A percentile compares a stretch with the other conserved stretches of the same genome.
These are phyloP conservation scores for Halotydeus destructor DNA, from an alignment of 1,140 invertebrate genomes.

Conservation along the genomic window DNA sequence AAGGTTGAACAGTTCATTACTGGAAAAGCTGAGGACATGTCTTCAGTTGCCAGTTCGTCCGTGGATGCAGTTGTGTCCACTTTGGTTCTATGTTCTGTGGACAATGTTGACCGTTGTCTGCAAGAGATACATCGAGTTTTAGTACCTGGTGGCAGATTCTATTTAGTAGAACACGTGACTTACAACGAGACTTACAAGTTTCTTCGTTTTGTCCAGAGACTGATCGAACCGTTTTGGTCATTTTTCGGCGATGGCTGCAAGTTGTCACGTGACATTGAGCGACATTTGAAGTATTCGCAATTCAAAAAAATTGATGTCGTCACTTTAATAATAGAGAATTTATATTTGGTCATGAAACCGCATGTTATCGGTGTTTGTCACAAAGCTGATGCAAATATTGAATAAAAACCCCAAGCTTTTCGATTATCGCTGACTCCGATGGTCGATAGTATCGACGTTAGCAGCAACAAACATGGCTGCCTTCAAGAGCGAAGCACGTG, in stretches of 20 bases:
- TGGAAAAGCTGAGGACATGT: constrained; percentile 22
- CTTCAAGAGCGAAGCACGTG: no score
- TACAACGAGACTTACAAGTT: background rate
- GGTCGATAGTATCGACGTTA: no score
- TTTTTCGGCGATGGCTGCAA: background rate
- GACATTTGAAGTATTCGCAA: no score
- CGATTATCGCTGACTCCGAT: no score
- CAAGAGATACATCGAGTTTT: constrained; percentile 22
- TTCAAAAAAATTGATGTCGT: no score
- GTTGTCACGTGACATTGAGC: no score
- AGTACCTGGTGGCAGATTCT: constrained; percentile 15
- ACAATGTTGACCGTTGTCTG: constrained; percentile 17
- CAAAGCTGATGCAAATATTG: no score
- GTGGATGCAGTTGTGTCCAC: constrained; percentile 24
- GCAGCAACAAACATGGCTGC: no score
- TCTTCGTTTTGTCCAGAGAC: background rate
- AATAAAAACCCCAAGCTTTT: no score
- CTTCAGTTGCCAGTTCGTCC: constrained; percentile 18
- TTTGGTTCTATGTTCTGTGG: constrained; percentile 22
- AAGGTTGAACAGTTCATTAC: constrained; percentile 15
- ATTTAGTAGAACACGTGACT: background rate
- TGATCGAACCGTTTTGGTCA: background rate
- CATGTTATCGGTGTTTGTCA: no score
- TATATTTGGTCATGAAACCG: no score
- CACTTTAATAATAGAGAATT: no score